Conservation (phyloP, 2,797 vertebrate species). For the Oryzias sinensis region DNA sequence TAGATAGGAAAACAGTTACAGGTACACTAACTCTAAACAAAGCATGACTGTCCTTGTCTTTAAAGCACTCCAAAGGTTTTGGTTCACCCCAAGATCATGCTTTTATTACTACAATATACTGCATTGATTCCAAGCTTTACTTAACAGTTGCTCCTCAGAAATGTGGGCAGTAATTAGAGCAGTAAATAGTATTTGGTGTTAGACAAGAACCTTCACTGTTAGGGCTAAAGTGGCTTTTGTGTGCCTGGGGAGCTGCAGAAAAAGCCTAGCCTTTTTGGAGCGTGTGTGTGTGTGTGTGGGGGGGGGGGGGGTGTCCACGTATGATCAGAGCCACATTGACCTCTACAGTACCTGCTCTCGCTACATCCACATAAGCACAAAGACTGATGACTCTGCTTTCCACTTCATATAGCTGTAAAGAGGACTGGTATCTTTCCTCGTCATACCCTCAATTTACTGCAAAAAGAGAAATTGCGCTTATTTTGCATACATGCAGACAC, state of each 20-base stretch:
- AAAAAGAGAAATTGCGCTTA: constrained; percentile 51
- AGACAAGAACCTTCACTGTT: constrained; percentile 40
- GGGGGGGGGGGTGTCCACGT: constrained; percentile 20
- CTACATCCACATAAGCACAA: constrained; percentile 23
- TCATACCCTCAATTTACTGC: constrained; percentile 28
- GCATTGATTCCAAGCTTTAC: constrained; percentile 28
- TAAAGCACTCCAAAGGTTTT: constrained; percentile 12
- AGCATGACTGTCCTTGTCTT: no score
- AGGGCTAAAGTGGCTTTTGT: constrained; percentile 62
- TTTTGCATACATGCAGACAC: constrained; percentile 5
- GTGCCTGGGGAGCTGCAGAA: constrained; percentile 39
- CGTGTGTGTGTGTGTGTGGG: no score
- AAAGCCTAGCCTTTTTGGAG: constrained; percentile 3
- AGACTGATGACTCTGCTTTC: constrained; percentile 11
- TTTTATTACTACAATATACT: constrained; percentile 31
- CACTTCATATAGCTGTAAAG: constrained; percentile 25
- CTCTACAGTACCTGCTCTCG: constrained; percentile 54
- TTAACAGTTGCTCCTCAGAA: constrained; percentile 40
- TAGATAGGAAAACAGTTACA: no score
- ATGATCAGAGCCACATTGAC: constrained; percentile 51
- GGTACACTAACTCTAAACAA: no score
- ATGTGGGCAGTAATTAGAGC: constrained; percentile 67
- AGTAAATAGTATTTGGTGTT: constrained; percentile 61
- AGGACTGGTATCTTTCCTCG: constrained; percentile 21
- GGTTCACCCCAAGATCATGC: constrained; percentile 20